A percentile compares a stretch with the other conserved stretches of the same genome.
Conservation (phyloP, 1,140 invertebrate species). For the Rhyacophila brunnea region DNA sequence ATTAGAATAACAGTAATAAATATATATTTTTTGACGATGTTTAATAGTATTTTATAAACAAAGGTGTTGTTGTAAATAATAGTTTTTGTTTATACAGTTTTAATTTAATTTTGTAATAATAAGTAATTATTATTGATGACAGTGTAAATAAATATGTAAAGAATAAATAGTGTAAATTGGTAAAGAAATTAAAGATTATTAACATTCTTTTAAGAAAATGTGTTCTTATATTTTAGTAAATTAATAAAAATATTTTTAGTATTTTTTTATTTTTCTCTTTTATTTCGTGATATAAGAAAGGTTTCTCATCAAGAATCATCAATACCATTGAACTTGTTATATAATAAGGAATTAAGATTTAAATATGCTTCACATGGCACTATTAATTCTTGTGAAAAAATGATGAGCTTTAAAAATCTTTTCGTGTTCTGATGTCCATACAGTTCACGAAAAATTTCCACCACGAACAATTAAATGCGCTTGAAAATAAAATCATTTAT, state of each 20-base stretch:
- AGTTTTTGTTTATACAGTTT: conserved; percentile 32
- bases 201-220: conserved; percentile 36
- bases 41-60: conserved; percentile 34
- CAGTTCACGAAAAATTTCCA: too few relatives aligned
- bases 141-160: conserved; percentile 32
- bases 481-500: too few relatives aligned
- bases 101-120: conserved; percentile 28
- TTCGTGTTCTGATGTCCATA: too few relatives aligned
- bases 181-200: conserved; percentile 31
- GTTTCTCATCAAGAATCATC: too few relatives aligned
- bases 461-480: too few relatives aligned
- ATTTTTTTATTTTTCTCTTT: conserved; percentile 17
- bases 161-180: conserved; percentile 31
- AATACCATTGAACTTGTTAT: too few relatives aligned
- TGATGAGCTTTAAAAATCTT: too few relatives aligned
- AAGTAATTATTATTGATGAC: conserved; percentile 22
- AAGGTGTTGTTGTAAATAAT: conserved; percentile 35
- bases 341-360: too few relatives aligned
- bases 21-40: conserved; percentile 33
- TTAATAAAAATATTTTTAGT: conserved; percentile 38
- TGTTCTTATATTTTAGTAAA: conserved; percentile 38
- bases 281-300: not conserved
- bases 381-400: too few relatives aligned
- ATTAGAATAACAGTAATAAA: conserved; percentile 9
- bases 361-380: too few relatives aligned